Percentiles rank a stretch among this genome's conserved stretches.
Conservation (phyloP, 1,140 invertebrate genomes). For the Tetranychus cinnabarinus region DNA sequence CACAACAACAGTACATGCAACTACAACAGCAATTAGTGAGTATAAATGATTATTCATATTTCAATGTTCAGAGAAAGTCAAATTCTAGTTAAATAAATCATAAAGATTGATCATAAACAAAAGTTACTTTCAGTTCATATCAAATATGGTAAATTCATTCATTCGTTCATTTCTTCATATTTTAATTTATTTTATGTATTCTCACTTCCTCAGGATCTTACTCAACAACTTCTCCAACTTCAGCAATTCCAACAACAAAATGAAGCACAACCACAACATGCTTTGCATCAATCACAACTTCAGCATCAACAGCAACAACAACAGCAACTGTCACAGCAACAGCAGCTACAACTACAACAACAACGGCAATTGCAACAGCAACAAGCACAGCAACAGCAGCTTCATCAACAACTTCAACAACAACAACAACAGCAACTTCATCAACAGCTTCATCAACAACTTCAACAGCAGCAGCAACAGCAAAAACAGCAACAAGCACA, state of each 20-base stretch:
- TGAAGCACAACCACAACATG: slow-evolving; percentile 1
- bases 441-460: too few species aligned
- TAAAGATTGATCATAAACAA: too few species aligned
- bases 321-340: slow-evolving; percentile 6
- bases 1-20: neutral
- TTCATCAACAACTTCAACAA: slow-evolving; percentile 2
- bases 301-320: neutral
- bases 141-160: too few species aligned
- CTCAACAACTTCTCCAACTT: neutral
- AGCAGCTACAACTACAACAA: slow-evolving; percentile 5
- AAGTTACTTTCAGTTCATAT: too few species aligned
- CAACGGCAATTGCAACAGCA: slow-evolving; percentile 13
- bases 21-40: neutral
- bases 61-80: too few species aligned
- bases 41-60: too few species aligned
- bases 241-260: neutral
- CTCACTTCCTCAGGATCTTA: neutral
- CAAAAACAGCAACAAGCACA: too few species aligned
- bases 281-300: neutral
- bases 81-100: too few species aligned
- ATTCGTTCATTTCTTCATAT: too few species aligned
- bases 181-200: too few species aligned
- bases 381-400: slow-evolving; percentile 8
- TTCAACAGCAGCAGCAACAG: too few species aligned
- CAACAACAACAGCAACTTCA: too few species aligned